These are phyloP conservation scores for Tenualosa thibaudeaui DNA, from an alignment of 2,797 vertebrate species.

Conservation along the genomic window DNA sequence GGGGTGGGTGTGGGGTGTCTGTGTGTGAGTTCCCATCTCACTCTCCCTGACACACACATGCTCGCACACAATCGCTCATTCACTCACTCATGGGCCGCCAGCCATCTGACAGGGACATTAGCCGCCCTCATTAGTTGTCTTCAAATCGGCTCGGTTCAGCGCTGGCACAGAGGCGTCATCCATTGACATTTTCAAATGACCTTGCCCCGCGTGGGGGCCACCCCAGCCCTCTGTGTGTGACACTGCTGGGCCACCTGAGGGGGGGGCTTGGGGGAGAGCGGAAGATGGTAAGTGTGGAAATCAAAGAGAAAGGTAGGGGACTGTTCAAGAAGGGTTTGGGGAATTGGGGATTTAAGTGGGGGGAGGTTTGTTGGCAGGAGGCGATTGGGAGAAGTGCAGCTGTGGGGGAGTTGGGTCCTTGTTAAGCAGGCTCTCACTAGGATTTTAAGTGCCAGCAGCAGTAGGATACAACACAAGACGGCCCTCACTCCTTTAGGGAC, in stretches of 20 bases:
- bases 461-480: constrained; percentile 47
- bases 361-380: neutral
- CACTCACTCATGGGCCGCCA: constrained; percentile 21
- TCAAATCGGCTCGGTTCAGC: constrained; percentile 49
- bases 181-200: constrained; percentile 68
- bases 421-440: constrained; percentile 35
- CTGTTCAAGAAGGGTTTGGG: too few relatives aligned
- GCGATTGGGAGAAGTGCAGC: too few relatives aligned
- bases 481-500: neutral
- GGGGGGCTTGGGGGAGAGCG: neutral
- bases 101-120: constrained; percentile 18
- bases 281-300: constrained; percentile 36
- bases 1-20: neutral
- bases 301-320: constrained; percentile 33
- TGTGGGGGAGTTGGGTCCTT: neutral
- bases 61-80: neutral
- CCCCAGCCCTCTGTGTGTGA: neutral
- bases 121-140: constrained; percentile 56
- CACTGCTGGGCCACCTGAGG: constrained; percentile 42
- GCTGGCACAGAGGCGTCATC: constrained; percentile 52
- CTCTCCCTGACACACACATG: constrained; percentile 4
- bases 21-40: neutral
- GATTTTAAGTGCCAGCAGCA: constrained; percentile 58
- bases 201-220: constrained; percentile 40
- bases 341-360: neutral